Base-by-base conservation (phyloP, 1,140 invertebrate species). In the Drosophila mauritiana region DNA sequence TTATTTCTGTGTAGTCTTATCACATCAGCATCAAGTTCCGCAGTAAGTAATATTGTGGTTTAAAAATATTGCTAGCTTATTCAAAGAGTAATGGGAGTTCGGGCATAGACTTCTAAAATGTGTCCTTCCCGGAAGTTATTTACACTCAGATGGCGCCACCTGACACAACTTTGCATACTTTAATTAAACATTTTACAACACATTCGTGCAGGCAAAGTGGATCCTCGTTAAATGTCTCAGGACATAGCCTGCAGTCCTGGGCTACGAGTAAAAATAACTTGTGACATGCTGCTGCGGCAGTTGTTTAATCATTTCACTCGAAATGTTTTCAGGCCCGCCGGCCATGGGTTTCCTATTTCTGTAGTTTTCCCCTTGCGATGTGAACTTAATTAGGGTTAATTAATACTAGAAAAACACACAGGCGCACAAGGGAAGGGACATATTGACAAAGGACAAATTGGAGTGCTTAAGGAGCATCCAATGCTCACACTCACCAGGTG, bases 341-440 rank as follows among this genome's bases (percentile, higher is more conserved):
- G 46, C 64, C 25, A 49, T 53, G 48, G 46, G 51, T 15, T 20
- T 43, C 12, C 63, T 20, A 42, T 31, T 20, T 56, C 43, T 34
- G 46, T 15, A 61, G 48, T 63, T 48, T 52, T 43, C 56, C 49
- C n/a, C n/a, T n/a, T n/a, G n/a, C 73, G 63, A n/a, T 57, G 74
- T 51, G 81, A 85, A 85, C 77, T 86, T 85, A 85, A 85, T 85
- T 85, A 85, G 73, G 78, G 69, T 80, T 85, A 85, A 85, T 85
- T 85, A 85, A 78, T 85, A 75, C 51, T 85, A 85, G 82, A 72
- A 86, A 73, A 85, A 80, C 22, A 62, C 22, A 40, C 20, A 46
- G 20, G 68, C 11, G 4, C 12, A 34, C 10, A 37, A 27, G 6
- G 7, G 12, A 2, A 52, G 20, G 31, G 46, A 48, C 53, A 53